A percentile compares a stretch with the other conserved stretches of the same genome.
These are phyloP conservation scores for Ditylenchus weischeri DNA, from an alignment of 2,888 invertebrate genomes.

Conservation along the genomic window DNA sequence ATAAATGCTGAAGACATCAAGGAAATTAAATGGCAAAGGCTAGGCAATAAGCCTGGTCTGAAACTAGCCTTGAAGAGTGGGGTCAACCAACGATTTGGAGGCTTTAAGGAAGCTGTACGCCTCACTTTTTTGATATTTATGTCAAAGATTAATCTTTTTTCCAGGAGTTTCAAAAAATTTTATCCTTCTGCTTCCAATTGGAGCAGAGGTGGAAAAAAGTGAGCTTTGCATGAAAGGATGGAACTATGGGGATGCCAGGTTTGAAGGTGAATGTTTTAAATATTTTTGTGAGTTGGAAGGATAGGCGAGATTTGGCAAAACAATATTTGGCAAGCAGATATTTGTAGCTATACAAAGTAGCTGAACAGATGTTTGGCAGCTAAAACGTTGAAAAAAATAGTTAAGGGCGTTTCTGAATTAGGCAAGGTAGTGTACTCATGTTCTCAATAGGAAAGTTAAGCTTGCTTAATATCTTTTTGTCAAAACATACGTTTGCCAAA, in stretches of 20 bases:
- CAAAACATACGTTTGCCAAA: too few species aligned
- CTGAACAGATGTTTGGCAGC: too few species aligned
- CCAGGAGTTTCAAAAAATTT: slow-evolving; percentile 86
- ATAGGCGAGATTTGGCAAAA: too few species aligned
- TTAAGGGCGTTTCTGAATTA: too few species aligned
- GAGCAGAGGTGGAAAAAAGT: slow-evolving; percentile 78
- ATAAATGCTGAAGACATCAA: slow-evolving; percentile 81
- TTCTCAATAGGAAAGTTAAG: too few species aligned
- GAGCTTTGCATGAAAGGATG: slow-evolving; percentile 92
- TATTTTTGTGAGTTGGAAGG: too few species aligned
- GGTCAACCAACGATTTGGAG: slow-evolving; percentile 80
- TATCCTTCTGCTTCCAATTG: slow-evolving; percentile 81
- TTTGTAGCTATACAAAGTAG: too few species aligned
- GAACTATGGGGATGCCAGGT: slow-evolving; percentile 97
- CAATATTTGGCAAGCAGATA: too few species aligned
- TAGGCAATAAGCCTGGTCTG: slow-evolving; percentile 84
- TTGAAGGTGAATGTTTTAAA: slow-evolving; percentile 68
- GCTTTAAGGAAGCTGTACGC: slow-evolving; percentile 72
- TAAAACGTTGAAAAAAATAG: too few species aligned
- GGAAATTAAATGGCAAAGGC: slow-evolving; percentile 82
- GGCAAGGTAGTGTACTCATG: too few species aligned
- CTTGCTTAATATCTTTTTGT: too few species aligned
- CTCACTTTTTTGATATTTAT: slow-evolving; percentile 57
- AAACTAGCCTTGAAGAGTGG: slow-evolving; percentile 83
- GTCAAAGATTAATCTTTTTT: background rate